Conservation (phyloP, 2,797 vertebrate genomes). For the Taenioides sp. region DNA sequence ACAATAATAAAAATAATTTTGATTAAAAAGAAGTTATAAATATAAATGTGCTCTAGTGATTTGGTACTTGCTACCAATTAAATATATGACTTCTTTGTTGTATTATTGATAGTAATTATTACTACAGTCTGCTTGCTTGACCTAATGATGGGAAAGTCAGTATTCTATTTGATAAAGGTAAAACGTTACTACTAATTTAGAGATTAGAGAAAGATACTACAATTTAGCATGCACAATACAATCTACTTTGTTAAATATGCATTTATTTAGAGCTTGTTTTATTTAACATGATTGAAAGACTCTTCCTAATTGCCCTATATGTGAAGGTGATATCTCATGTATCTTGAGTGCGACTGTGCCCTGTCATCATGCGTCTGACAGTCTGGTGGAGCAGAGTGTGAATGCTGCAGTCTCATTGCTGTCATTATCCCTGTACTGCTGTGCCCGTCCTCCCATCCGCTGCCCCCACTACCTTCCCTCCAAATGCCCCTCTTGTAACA, state of each 20-base stretch:
- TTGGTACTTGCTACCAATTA: not conserved
- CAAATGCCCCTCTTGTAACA: conserved; percentile 27
- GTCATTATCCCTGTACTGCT: conserved; percentile 23
- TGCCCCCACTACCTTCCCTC: not conserved
- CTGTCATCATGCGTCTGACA: conserved; percentile 5
- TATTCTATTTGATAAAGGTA: too few relatives aligned
- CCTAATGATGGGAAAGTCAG: too few relatives aligned
- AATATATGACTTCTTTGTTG: not conserved
- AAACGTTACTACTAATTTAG: too few relatives aligned
- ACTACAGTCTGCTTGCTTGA: too few relatives aligned
- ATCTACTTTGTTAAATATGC: too few relatives aligned
- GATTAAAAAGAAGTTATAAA: too few relatives aligned
- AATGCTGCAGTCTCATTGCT: conserved; percentile 33
- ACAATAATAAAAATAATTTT: too few relatives aligned
- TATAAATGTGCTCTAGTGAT: too few relatives aligned
- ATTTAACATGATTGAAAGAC: not conserved
- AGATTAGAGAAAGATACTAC: too few relatives aligned
- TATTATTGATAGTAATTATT: too few relatives aligned
- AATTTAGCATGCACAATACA: too few relatives aligned
- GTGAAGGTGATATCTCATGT: not conserved
- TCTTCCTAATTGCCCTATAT: not conserved
- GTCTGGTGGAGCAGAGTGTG: conserved; percentile 19
- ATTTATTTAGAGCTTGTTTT: not conserved
- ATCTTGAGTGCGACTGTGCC: not conserved
- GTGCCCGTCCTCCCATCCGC: not conserved